Percentiles rank a stretch among this genome's conserved stretches.
These are phyloP conservation scores for Psococerastis gibbosa DNA, from an alignment of 2,888 invertebrate species.

Conservation along the genomic window DNA sequence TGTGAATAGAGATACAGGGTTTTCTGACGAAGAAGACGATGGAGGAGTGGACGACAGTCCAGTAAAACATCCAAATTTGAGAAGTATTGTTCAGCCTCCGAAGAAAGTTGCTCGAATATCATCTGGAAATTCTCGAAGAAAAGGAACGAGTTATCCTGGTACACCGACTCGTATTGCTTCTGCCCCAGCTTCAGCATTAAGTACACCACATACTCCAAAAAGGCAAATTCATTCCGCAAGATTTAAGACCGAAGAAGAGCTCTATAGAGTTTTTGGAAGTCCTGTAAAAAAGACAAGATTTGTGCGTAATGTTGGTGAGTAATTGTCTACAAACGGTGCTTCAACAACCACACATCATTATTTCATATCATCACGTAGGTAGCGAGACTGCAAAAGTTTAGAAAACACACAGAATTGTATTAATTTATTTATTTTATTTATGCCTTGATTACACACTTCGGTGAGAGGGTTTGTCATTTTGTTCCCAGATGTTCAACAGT, in stretches of 20 bases:
- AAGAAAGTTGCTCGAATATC: conserved; percentile 1
- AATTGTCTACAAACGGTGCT: too few species aligned
- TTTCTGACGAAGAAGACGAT: background rate
- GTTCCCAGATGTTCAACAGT: too few species aligned
- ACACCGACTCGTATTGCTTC: background rate
- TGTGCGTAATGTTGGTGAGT: conserved; percentile 3
- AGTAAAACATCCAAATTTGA: conserved; percentile 5
- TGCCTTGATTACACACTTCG: too few species aligned
- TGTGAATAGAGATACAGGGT: background rate
- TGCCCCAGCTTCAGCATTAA: background rate
- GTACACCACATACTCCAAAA: conserved; percentile 2
- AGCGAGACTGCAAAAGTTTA: too few species aligned
- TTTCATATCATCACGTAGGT: too few species aligned
- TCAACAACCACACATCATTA: too few species aligned
- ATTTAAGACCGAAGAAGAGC: conserved; percentile 5
- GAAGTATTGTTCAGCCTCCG: background rate
- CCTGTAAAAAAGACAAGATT: conserved; percentile 5
- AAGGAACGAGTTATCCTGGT: conserved; percentile 5
- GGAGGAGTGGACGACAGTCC: conserved; percentile 3
- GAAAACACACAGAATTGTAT: too few species aligned
- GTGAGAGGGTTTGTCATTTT: too few species aligned
- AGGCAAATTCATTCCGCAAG: background rate
- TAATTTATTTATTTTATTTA: too few species aligned
- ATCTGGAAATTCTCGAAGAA: background rate
- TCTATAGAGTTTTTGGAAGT: background rate